These are phyloP conservation scores for Narcine bancroftii DNA, from an alignment of 2,113 vertebrate genomes.

Conservation along the genomic window DNA sequence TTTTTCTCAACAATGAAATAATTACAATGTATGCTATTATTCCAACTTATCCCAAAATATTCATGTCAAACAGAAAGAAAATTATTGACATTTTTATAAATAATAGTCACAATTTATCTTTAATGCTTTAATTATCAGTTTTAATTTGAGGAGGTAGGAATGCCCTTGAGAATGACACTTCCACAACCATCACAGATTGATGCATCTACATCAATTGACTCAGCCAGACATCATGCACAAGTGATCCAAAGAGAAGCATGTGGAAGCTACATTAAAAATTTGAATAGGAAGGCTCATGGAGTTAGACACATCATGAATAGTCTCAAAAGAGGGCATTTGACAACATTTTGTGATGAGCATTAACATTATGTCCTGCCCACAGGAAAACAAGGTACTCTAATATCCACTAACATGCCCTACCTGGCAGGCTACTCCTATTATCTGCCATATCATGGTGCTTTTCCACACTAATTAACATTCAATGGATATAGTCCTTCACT, in stretches of 20 bases:
- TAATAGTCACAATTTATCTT: not conserved
- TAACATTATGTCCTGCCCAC: not conserved
- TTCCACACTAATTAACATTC: not conserved
- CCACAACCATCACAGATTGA: conserved; percentile 23
- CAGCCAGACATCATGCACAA: conserved; percentile 32
- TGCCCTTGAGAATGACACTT: conserved; percentile 23
- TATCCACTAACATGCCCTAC: not conserved
- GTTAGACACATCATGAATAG: not conserved
- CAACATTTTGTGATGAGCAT: not conserved
- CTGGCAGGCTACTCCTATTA: not conserved
- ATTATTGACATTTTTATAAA: not conserved
- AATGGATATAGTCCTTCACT: not conserved
- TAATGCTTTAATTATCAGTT: not conserved
- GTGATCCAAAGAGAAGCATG: conserved; percentile 19
- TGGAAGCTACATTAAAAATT: conserved; percentile 33
- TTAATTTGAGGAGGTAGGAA: not conserved
- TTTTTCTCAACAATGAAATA: not conserved
- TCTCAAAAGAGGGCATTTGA: not conserved
- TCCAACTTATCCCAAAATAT: not conserved
- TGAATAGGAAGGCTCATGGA: conserved; percentile 28
- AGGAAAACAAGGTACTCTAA: not conserved
- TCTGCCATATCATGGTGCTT: not conserved
- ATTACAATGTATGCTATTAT: not conserved
- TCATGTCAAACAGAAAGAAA: not conserved
- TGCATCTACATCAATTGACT: conserved; percentile 15